Evolutionary conservation across 2,888 invertebrate species (phyloP).

Genomic region (Andrena marginata): DNA sequence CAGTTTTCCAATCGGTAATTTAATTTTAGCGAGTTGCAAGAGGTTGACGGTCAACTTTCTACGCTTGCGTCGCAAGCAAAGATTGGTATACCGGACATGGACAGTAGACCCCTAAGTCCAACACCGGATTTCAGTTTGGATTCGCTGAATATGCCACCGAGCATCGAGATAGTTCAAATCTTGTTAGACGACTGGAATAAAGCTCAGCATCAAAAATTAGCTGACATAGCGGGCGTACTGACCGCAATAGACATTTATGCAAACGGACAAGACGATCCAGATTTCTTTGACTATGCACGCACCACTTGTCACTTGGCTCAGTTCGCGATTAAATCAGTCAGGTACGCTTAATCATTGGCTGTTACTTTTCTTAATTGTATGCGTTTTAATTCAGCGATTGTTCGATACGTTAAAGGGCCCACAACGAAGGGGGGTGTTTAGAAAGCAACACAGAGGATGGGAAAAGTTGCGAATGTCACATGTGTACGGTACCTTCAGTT

Average conservation of each 20-base stretch:
- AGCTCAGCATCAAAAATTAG: slow-evolving; percentile 75
- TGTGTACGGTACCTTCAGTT: slow-evolving; percentile 53
- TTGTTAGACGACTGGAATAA: slow-evolving; percentile 78
- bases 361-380: not conserved
- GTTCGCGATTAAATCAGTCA: slow-evolving; percentile 57
- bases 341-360: slow-evolving; percentile 31
- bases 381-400: slow-evolving; percentile 9
- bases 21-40: slow-evolving; percentile 69
- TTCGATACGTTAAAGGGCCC: slow-evolving; percentile 45
- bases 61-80: slow-evolving; percentile 60
- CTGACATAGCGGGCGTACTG: slow-evolving; percentile 75
- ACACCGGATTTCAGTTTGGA: slow-evolving; percentile 68
- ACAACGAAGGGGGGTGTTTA: slow-evolving; percentile 52
- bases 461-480: slow-evolving; percentile 66
- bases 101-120: slow-evolving; percentile 68
- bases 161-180: slow-evolving; percentile 74
- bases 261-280: slow-evolving; percentile 64
- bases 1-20: not conserved
- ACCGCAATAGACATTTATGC: slow-evolving; percentile 66
- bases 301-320: slow-evolving; percentile 57
- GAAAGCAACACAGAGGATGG: slow-evolving; percentile 58
- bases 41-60: slow-evolving; percentile 70
- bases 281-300: slow-evolving; percentile 53
- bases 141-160: slow-evolving; percentile 67
- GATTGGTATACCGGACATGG: slow-evolving; percentile 50